Evolutionary conservation across 2,888 invertebrate genomes (phyloP).

Genomic region (Stenchaetothrips biformis): DNA sequence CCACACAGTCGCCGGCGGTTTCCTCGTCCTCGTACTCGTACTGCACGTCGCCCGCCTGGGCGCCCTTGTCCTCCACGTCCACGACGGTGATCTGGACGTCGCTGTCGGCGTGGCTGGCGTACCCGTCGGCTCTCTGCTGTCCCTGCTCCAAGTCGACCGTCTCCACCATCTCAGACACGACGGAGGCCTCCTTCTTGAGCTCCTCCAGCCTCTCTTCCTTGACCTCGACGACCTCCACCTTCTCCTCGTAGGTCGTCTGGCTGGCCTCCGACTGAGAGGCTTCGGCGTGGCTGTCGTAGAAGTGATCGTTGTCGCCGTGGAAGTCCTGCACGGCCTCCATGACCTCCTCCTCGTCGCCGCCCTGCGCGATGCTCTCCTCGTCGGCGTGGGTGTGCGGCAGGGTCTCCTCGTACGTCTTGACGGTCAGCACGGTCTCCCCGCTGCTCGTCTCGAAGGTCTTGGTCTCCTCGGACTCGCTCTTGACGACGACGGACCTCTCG

Average conservation of each 20-base stretch:
- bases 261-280: neutral
- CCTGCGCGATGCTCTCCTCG: neutral
- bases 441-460: neutral
- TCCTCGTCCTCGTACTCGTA: slow-evolving; percentile 12
- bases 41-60: neutral
- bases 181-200: slow-evolving; percentile 10
- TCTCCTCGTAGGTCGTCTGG: neutral
- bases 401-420: slow-evolving; percentile 11
- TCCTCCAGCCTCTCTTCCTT: neutral
- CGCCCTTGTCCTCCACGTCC: neutral
- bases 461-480: slow-evolving; percentile 19
- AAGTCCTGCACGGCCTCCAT: neutral
- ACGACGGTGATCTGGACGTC: neutral
- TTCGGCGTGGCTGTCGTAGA: neutral
- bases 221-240: slow-evolving; percentile 11
- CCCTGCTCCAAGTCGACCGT: neutral
- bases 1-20: neutral
- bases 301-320: neutral
- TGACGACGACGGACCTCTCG: neutral
- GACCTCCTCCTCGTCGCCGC: neutral
- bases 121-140: neutral
- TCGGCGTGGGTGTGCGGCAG: neutral
- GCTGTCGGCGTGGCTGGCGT: neutral
- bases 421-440: slow-evolving; percentile 6
- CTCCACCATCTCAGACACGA: slow-evolving; percentile 4